Evolutionary conservation across 2,797 vertebrate species (phyloP).

Genomic region (Acanthis flammea): DNA sequence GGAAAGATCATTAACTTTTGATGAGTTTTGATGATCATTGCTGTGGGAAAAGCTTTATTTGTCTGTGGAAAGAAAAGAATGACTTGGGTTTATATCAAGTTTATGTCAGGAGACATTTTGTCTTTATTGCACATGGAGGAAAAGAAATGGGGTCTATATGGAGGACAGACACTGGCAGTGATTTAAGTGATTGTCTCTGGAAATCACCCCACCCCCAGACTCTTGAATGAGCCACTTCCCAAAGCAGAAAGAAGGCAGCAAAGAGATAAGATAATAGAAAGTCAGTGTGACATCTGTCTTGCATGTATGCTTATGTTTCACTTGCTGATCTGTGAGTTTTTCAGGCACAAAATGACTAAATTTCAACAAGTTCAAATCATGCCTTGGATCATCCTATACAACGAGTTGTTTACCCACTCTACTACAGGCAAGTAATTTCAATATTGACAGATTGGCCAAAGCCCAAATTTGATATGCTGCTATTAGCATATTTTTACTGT

Average conservation of each 20-base stretch:
- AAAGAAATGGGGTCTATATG: background rate
- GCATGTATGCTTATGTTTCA: conserved; percentile 11
- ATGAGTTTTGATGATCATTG: background rate
- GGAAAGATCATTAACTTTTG: background rate
- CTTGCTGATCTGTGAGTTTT: conserved; percentile 42
- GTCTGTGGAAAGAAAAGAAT: background rate
- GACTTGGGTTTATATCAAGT: background rate
- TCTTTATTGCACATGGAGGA: background rate
- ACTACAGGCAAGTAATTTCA: conserved; percentile 61
- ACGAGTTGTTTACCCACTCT: conserved; percentile 58
- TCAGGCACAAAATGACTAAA: conserved; percentile 60
- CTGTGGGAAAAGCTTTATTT: background rate
- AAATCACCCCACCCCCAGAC: background rate
- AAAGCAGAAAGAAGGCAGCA: conserved; percentile 6
- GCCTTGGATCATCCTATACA: conserved; percentile 17
- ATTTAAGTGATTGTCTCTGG: background rate
- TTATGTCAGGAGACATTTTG: background rate
- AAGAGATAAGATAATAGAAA: conserved; percentile 1
- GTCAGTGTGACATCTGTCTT: conserved; percentile 44
- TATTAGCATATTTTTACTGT: conserved; percentile 68
- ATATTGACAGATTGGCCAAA: conserved; percentile 68
- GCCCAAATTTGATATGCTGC: conserved; percentile 53
- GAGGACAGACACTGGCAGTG: background rate
- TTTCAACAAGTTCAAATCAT: conserved; percentile 61
- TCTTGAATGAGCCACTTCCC: background rate